These are phyloP conservation scores for Charaxes varanes DNA, from an alignment of 1,140 invertebrate species.

Conservation along the genomic window DNA sequence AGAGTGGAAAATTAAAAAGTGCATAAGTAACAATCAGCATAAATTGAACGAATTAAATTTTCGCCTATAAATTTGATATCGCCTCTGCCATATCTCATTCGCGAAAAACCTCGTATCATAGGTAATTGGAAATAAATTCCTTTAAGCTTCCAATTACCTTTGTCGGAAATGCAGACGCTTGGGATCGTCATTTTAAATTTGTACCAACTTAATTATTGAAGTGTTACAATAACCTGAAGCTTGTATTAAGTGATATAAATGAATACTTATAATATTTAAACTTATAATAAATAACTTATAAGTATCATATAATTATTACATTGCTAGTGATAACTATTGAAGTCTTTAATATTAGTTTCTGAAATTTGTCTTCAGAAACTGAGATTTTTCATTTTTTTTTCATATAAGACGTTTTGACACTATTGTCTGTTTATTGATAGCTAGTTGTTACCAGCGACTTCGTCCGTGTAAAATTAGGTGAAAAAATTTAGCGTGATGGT, in stretches of 20 bases:
- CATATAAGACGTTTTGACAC: too few species aligned
- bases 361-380: too few species aligned
- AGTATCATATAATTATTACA: too few species aligned
- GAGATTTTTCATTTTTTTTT: too few species aligned
- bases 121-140: conserved; percentile 73
- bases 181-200: conserved; percentile 16
- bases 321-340: too few species aligned
- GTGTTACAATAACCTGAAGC: neutral
- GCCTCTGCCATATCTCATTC: conserved; percentile 35
- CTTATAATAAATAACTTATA: too few species aligned
- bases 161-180: conserved; percentile 56
- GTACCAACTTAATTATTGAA: neutral
- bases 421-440: too few species aligned
- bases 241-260: neutral
- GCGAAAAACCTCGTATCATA: conserved; percentile 56
- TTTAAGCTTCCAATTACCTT: conserved; percentile 70
- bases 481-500: too few species aligned
- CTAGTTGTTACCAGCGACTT: too few species aligned
- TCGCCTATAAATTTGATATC: conserved; percentile 40
- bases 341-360: too few species aligned
- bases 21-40: neutral
- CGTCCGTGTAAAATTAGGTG: too few species aligned
- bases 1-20: neutral
- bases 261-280: too few species aligned
- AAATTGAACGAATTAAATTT: conserved; percentile 2